Percentiles rank a stretch among this genome's conserved stretches.
phyloP scores from a whole-genome alignment of 2,113 vertebrate genomes.

The Sapajus apella region DNA sequence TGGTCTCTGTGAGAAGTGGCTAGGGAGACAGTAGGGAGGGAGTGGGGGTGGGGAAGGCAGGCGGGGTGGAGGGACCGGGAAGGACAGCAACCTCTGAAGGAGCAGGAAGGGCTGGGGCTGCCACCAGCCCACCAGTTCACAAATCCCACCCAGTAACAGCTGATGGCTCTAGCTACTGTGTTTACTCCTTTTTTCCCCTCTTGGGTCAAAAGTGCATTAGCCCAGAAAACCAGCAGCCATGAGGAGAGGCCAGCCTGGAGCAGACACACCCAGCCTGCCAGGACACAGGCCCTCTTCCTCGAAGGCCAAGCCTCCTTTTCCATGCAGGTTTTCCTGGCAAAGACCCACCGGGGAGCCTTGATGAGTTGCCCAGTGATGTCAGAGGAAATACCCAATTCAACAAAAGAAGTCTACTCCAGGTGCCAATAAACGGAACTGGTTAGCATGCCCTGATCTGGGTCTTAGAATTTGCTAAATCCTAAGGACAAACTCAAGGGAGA shows the following conservation, averaged over 20 bases:
- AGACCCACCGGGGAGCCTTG: constrained; percentile 55
- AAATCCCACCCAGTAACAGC: background rate
- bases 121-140: background rate
- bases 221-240: background rate
- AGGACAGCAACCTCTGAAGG: background rate
- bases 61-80: background rate
- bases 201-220: constrained; percentile 64
- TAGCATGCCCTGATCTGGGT: background rate
- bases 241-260: constrained; percentile 2
- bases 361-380: constrained; percentile 60
- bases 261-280: constrained; percentile 58
- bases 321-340: constrained; percentile 82
- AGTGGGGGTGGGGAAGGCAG: background rate
- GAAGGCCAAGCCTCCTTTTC: constrained; percentile 75
- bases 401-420: background rate
- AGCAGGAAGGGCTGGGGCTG: background rate
- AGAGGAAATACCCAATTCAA: constrained; percentile 56
- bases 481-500: background rate
- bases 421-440: background rate
- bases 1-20: background rate
- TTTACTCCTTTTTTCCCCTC: background rate
- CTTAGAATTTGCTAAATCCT: background rate
- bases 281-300: constrained; percentile 55
- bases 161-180: too few species aligned
- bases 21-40: background rate